Evolutionary conservation across 2,888 invertebrate genomes (phyloP), one percentile per base, ranked within the genome.

Genomic region (Calliscelio sp.): DNA sequence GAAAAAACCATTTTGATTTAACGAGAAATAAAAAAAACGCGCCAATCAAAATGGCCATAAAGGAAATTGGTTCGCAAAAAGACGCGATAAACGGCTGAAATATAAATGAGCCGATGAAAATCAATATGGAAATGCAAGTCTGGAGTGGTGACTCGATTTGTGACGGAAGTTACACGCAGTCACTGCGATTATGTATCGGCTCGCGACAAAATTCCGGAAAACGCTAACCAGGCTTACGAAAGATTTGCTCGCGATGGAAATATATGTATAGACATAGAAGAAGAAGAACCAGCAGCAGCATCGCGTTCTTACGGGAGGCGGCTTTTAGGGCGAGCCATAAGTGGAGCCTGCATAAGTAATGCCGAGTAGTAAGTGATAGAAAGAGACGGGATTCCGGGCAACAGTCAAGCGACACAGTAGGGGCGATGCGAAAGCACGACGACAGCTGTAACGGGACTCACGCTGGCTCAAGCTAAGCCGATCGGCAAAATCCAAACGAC

Each of bases 381-480:
- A 63, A 81, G 85, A 85, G 86, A 86, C 83, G 81, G 87, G 86
- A 86, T 85, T 88, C 87, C 88, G 87, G 86, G 81, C 85, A 75
- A 84, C 68, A 87, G 79, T 51, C 71, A 85, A 61, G 73, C 86
- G 86, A 88, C 86, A 88, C 86, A 85, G n/a, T n/a, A n/a, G 86
- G 89, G 86, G 74, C 81, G 78, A 78, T 68, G 78, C 81, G 68
- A 75, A 80, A 84, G 75, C 84, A 78, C 66, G 86, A 88, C 90
- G 90, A 90, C 92, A 91, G 91, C 91, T 92, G 91, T 87, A 87
- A 88, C 88, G 88, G 89, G 87, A 88, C 91, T 90, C 91, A 91
- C 91, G 92, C 88, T 88, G 86, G 91, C 92, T 92, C 90, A 91
- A 86, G 90, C 90, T 92, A 92, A 92, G 91, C 91, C 91, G 92